phyloP scores from a whole-genome alignment of 2,797 vertebrate genomes.

The Enteromius radiatus region DNA sequence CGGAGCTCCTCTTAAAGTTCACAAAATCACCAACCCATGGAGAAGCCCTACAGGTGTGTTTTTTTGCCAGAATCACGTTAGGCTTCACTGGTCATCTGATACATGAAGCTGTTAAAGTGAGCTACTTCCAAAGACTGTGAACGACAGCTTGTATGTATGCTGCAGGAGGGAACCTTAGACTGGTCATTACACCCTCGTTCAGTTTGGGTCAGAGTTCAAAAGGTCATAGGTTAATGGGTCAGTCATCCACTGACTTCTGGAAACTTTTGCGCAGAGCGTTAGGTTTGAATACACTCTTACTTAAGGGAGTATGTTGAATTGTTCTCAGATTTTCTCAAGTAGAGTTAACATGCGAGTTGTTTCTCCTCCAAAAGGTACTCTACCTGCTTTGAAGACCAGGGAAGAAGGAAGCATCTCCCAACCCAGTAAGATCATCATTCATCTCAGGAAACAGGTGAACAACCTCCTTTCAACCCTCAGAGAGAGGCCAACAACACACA shows the following conservation, averaged over 20 bases:
- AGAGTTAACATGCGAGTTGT: background rate
- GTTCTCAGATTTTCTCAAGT: background rate
- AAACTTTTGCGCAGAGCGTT: background rate
- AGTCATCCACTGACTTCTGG: constrained; percentile 33
- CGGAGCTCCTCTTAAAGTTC: constrained; percentile 83
- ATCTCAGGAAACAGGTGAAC: constrained; percentile 84
- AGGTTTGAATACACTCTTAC: background rate
- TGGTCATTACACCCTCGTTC: constrained; percentile 17
- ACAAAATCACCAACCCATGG: constrained; percentile 82
- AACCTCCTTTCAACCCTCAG: background rate
- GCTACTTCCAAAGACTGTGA: background rate
- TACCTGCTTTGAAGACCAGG: constrained; percentile 77
- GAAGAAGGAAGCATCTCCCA: constrained; percentile 77
- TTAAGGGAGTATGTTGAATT: background rate
- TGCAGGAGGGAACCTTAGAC: background rate
- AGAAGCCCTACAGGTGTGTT: constrained; percentile 80
- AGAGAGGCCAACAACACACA: background rate
- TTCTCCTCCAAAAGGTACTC: constrained; percentile 65
- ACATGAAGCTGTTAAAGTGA: constrained; percentile 9
- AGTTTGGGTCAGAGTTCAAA: constrained; percentile 33
- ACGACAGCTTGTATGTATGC: constrained; percentile 18
- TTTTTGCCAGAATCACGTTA: background rate
- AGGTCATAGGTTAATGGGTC: constrained; percentile 39
- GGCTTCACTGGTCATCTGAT: background rate
- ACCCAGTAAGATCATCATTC: constrained; percentile 81